Percentiles rank a stretch among this genome's conserved stretches.
These are phyloP conservation scores for Callimico goeldii DNA, from an alignment of 2,797 vertebrate species.

Conservation along the genomic window DNA sequence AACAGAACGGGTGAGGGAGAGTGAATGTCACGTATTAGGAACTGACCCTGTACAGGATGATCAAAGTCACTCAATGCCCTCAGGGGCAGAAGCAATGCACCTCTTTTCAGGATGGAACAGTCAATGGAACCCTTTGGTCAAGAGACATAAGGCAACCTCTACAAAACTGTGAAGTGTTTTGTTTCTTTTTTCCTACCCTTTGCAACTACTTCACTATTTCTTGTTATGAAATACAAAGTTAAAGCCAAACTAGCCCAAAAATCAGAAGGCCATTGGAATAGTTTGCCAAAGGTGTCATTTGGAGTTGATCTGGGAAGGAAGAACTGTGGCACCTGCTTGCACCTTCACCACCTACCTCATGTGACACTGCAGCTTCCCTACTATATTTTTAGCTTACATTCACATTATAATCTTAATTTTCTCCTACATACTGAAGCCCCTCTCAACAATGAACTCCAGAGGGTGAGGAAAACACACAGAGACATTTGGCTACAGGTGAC, in stretches of 20 bases:
- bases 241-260: background rate
- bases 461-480: background rate
- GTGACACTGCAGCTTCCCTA: background rate
- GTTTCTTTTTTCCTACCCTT: background rate
- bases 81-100: slow-evolving; percentile 21
- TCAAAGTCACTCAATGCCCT: slow-evolving; percentile 39
- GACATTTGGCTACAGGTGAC: slow-evolving; percentile 20
- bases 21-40: slow-evolving; percentile 40
- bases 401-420: background rate
- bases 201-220: background rate
- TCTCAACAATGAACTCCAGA: background rate
- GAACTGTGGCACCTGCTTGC: background rate
- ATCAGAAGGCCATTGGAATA: background rate
- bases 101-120: slow-evolving; percentile 19
- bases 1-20: background rate
- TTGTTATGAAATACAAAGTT: background rate
- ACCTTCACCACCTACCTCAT: background rate
- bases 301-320: background rate
- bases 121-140: background rate
- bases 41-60: background rate
- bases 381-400: background rate
- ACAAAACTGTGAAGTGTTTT: background rate
- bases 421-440: background rate
- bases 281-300: background rate
- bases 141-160: background rate